Evolutionary conservation across 2,113 vertebrate genomes (phyloP).

Genomic region (Saguinus imperator): DNA sequence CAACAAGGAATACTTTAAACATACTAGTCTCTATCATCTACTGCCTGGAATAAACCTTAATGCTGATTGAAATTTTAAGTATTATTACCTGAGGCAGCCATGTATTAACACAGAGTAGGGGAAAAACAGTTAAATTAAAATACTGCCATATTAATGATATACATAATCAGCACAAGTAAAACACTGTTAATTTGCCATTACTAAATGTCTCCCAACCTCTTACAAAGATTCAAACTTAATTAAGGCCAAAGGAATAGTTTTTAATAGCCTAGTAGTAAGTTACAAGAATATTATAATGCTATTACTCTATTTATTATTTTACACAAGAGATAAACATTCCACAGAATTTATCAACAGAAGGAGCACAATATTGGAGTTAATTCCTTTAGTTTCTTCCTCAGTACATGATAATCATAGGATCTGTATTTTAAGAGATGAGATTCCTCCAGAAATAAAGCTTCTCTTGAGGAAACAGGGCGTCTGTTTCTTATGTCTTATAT

Average conservation of each 20-base stretch:
- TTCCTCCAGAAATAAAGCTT: background rate
- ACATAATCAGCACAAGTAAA: slow-evolving; percentile 30
- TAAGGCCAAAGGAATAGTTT: background rate
- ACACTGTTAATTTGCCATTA: background rate
- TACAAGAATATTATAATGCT: background rate
- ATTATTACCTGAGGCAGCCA: slow-evolving; percentile 6
- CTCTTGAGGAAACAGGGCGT: background rate
- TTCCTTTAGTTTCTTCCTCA: background rate
- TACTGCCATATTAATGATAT: background rate
- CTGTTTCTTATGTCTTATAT: background rate
- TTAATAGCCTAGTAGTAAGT: background rate
- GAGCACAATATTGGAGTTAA: background rate
- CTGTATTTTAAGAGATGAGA: background rate
- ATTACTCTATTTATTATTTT: background rate
- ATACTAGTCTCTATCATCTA: background rate
- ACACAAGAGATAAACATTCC: background rate
- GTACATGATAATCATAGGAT: background rate
- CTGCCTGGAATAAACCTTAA: background rate
- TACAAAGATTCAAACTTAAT: background rate
- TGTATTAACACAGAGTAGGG: background rate
- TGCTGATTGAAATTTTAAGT: slow-evolving; percentile 3
- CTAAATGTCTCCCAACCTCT: background rate
- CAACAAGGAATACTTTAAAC: background rate
- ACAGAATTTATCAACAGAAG: background rate
- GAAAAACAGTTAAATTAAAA: slow-evolving; percentile 14